Percentiles rank a stretch among this genome's conserved stretches.
Evolutionary conservation across 2,113 vertebrate genomes (phyloP).

Genomic region (Lophochroa leadbeateri): DNA sequence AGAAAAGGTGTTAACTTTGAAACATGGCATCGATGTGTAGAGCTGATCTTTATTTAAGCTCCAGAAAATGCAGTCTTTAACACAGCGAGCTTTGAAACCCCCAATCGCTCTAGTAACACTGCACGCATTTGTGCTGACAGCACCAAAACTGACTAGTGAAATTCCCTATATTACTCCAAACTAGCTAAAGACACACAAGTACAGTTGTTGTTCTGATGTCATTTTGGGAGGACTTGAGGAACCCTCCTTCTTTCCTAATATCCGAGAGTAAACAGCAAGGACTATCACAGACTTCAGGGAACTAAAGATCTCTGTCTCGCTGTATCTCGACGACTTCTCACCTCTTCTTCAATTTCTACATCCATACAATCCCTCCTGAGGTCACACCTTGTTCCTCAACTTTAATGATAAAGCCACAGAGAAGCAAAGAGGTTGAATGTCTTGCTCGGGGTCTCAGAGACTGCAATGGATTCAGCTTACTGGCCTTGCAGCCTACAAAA

Average conservation of each 20-base stretch:
- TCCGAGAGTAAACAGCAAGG: neutral
- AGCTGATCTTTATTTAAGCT: neutral
- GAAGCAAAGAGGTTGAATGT: neutral
- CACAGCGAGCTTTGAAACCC: neutral
- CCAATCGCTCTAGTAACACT: neutral
- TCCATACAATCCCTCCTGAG: neutral
- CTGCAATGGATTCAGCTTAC: rapidly evolving
- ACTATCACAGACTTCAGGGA: neutral
- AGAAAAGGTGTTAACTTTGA: neutral
- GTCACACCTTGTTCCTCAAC: neutral
- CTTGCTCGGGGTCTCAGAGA: neutral
- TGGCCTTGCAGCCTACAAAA: neutral
- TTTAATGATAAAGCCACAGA: neutral
- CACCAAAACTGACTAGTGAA: neutral
- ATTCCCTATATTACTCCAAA: neutral
- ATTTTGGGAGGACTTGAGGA: neutral
- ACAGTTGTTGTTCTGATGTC: rapidly evolving
- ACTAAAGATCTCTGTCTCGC: neutral
- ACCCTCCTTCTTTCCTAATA: neutral
- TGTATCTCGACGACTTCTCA: neutral
- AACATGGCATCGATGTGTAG: neutral
- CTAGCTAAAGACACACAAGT: neutral
- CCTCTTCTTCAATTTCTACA: neutral
- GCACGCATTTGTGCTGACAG: neutral
- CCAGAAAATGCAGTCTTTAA: neutral